Percentiles rank a stretch among this genome's conserved stretches.
These are phyloP conservation scores for Crotalus helleri DNA, from an alignment of 2,113 vertebrate genomes.

Conservation along the genomic window DNA sequence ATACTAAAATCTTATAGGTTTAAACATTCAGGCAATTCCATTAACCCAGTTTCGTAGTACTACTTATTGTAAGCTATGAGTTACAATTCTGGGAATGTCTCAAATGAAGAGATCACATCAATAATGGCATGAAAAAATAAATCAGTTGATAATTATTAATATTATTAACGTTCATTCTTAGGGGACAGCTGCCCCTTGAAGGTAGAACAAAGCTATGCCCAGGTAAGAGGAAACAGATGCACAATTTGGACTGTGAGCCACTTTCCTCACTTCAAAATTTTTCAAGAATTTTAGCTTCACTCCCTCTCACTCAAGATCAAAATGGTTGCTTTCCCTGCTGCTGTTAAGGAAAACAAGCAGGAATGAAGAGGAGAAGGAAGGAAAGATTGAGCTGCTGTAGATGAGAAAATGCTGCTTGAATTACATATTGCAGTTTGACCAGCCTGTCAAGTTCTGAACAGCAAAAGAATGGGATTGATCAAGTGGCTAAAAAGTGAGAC, in stretches of 20 bases:
- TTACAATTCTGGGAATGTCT: neutral
- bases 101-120: neutral
- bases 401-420: neutral
- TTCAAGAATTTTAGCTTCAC: neutral
- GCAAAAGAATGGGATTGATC: conserved; percentile 33
- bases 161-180: neutral
- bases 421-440: conserved; percentile 7
- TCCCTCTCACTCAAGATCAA: neutral
- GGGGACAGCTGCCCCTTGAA: neutral
- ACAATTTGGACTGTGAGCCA: neutral
- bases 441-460: conserved; percentile 5
- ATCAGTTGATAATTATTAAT: neutral
- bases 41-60: neutral
- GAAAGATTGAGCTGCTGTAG: neutral
- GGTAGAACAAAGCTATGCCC: neutral
- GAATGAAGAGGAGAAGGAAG: neutral
- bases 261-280: neutral
- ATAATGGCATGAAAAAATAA: neutral
- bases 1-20: neutral
- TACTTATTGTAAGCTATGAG: neutral
- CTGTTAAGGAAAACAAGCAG: neutral
- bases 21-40: neutral
- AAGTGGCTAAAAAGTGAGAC: conserved; percentile 39
- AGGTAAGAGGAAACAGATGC: neutral
- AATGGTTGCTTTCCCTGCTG: neutral